phyloP scores from a whole-genome alignment of 1,140 invertebrate species.

The Drosophila lini region DNA sequence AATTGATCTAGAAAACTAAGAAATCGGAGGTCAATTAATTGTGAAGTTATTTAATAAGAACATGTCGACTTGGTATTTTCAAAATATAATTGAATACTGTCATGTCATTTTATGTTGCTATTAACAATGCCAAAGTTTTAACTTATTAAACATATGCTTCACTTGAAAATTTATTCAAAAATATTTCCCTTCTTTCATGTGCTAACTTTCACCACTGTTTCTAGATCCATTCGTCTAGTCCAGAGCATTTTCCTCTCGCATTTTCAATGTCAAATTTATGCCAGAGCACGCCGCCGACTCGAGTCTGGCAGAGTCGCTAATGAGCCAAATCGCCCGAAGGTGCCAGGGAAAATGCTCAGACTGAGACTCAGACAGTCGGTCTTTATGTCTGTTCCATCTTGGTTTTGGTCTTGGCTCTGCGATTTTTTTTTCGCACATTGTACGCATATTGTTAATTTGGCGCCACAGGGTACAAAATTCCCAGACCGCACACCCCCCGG shows the following conservation, averaged over 20 bases:
- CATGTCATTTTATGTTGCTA: no score
- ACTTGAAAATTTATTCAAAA: neutral
- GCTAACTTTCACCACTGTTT: constrained; percentile 23
- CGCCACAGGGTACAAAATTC: constrained; percentile 60
- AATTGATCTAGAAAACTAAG: neutral
- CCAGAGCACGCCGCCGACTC: constrained; percentile 56
- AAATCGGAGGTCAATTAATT: neutral
- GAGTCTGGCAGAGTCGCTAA: constrained; percentile 75
- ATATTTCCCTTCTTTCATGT: neutral
- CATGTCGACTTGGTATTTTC: neutral
- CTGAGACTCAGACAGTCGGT: constrained; percentile 39
- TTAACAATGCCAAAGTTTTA: no score
- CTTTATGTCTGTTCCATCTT: constrained; percentile 46
- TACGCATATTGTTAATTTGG: constrained; percentile 78
- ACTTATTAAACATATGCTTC: neutral
- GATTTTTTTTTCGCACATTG: constrained; percentile 69
- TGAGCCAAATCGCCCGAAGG: constrained; percentile 82
- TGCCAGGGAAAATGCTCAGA: constrained; percentile 63
- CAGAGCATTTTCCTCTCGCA: constrained; percentile 42
- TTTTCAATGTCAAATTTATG: constrained; percentile 83
- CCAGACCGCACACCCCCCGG: constrained; percentile 21
- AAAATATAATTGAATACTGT: neutral
- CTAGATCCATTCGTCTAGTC: constrained; percentile 31
- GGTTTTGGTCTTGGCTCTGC: constrained; percentile 14
- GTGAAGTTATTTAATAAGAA: neutral